Percentiles rank a stretch among this genome's conserved stretches.
These are phyloP conservation scores for Balaenoptera acutorostrata DNA, from an alignment of 2,113 vertebrate genomes.

Conservation along the genomic window DNA sequence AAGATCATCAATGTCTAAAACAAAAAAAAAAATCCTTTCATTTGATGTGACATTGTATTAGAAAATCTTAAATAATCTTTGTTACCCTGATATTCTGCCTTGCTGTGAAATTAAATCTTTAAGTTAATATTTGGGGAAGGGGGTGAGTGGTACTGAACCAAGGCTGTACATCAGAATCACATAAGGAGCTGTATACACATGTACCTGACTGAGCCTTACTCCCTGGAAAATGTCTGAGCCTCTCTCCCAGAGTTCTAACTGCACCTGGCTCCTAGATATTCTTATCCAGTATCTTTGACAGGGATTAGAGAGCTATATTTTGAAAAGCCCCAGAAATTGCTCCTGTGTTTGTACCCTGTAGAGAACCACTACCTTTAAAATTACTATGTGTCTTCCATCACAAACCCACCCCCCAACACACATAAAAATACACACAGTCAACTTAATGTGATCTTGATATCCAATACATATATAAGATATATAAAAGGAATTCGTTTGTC, in stretches of 20 bases:
- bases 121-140: background rate
- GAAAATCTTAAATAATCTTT: background rate
- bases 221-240: background rate
- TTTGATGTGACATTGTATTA: background rate
- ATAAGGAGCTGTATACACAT: accelerated
- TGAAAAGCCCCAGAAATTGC: background rate
- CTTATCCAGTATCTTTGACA: background rate
- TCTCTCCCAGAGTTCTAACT: background rate
- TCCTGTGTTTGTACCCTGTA: background rate
- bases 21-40: background rate
- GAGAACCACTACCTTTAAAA: background rate
- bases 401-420: background rate
- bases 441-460: background rate
- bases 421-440: too few species aligned
- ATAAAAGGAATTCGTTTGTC: background rate
- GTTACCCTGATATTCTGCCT: background rate
- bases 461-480: background rate
- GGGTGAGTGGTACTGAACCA: background rate
- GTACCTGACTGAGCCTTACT: background rate
- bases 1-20: background rate
- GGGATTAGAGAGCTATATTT: background rate
- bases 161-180: background rate
- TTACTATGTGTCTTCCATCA: background rate
- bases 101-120: background rate
- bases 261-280: accelerated